Base-by-base conservation (phyloP, 2,113 vertebrate species). In the Chamaea fasciata region DNA sequence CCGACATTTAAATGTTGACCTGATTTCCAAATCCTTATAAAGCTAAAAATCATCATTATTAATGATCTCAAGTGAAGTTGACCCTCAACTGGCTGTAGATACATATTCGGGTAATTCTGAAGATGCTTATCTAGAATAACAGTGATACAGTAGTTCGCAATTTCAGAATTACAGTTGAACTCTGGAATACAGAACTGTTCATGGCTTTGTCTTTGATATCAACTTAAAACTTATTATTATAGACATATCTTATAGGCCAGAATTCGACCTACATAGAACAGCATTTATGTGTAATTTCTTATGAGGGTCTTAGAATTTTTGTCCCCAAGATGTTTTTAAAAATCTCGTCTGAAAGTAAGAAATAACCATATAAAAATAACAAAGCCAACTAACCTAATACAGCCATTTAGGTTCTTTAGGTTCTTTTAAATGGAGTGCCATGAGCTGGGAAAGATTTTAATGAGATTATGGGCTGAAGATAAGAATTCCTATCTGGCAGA, bases 381-480 rank as follows among this genome's bases (percentile, higher is more conserved):
- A 76, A 85, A 87, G 26, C 44, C 27, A 85, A 75, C 44, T 63
- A 77, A 67, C 10, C 47, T 83, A 77, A 64, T 46, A 33, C 18
- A 71, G 60, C 49, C 82, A 17, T 60, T 60, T 44, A 86, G 39
- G 22, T 31, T 80, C 55, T 60, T 60, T 44, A 86, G 39, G 22
- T 31, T 80, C 55, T 85, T 91, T 80, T 41, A 20, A 92, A 56
- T 7, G 42, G 50, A 86, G 35, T 49, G 15, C 37, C 68, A 27
- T 33, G 68, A 93, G 60, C 79, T 83, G 77, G 79, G 35, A 95
- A 83, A 81, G 85, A 53, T 78, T 90, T 90, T 63, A 92, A 96
- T 83, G 85, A 63, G 93, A 96, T 96, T 97, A 94, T 31, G 26
- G 47, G 60, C 56, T 93, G 82, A 81, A 88, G 79, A 74, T 75